phyloP scores from a whole-genome alignment of 2,113 vertebrate species.

The Collichthys lucidus region DNA sequence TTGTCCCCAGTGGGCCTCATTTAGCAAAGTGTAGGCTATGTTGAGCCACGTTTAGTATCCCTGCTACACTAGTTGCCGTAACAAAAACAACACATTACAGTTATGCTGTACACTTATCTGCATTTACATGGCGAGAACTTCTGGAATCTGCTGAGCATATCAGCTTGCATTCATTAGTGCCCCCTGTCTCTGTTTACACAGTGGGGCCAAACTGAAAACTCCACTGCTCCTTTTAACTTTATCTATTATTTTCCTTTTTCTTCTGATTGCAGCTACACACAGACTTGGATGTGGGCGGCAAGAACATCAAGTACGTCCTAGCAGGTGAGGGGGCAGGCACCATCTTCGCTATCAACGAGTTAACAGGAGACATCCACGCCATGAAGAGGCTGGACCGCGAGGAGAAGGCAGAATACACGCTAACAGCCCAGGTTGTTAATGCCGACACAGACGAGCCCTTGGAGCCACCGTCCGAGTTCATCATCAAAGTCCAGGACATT shows the following conservation, averaged over 20 bases:
- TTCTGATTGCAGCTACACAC: conserved; percentile 91
- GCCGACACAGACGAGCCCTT: conserved; percentile 92
- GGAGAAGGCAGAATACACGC: conserved; percentile 97
- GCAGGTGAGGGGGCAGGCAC: conserved; percentile 97
- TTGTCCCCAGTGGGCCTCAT: conserved; percentile 76
- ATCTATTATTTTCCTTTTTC: not conserved
- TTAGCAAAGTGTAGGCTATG: conserved; percentile 70
- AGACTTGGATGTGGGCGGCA: conserved; percentile 92
- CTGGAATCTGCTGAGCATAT: conserved; percentile 48
- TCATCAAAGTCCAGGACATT: conserved; percentile 99
- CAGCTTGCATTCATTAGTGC: conserved; percentile 32
- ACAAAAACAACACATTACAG: conserved; percentile 39
- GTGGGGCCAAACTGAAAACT: not conserved
- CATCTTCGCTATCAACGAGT: conserved; percentile 98
- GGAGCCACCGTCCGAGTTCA: conserved; percentile 97
- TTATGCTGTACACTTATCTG: conserved; percentile 38
- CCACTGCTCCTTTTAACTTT: conserved; percentile 12
- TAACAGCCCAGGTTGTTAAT: conserved; percentile 95
- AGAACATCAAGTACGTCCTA: conserved; percentile 95
- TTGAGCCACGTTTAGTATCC: conserved; percentile 57
- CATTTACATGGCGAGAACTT: conserved; percentile 40
- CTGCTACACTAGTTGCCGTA: conserved; percentile 30
- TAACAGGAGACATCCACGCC: conserved; percentile 97
- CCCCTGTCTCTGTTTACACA: not conserved
- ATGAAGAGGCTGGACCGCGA: conserved; percentile 99